Conservation (phyloP, 2,888 invertebrate genomes). For the Nasonovia ribisnigri region DNA sequence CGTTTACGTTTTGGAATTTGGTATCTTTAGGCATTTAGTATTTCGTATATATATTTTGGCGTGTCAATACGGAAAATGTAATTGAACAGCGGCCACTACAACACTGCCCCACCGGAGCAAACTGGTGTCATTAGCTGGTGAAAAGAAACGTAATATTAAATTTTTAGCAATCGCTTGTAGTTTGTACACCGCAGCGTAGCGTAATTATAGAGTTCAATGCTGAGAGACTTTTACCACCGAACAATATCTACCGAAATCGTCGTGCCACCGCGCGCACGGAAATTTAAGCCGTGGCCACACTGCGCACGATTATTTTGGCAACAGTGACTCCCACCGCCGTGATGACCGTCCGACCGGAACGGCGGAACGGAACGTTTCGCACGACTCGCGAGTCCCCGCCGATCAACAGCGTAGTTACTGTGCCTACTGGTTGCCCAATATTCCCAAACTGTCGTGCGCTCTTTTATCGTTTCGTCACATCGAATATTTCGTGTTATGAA, state of each 20-base stretch:
- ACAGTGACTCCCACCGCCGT: background rate
- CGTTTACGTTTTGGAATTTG: too few relatives aligned
- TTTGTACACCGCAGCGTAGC: background rate
- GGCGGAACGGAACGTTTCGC: slow-evolving; percentile 54
- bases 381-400: background rate
- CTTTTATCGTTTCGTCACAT: slow-evolving; percentile 36
- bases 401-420: background rate
- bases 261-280: background rate
- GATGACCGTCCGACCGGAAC: slow-evolving; percentile 23
- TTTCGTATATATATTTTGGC: background rate
- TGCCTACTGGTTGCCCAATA: background rate
- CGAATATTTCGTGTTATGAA: slow-evolving; percentile 41
- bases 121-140: background rate
- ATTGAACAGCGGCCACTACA: too few relatives aligned
- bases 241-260: background rate
- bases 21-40: background rate
- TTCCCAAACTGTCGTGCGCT: background rate
- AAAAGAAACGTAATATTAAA: background rate
- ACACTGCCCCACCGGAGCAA: background rate
- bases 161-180: background rate
- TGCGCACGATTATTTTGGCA: slow-evolving; percentile 30
- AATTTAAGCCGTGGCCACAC: slow-evolving; percentile 11
- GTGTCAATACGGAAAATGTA: background rate
- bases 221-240: background rate
- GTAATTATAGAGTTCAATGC: background rate